Evolutionary conservation across 2,113 vertebrate species (phyloP).

Genomic region (Lepisosteus oculatus): DNA sequence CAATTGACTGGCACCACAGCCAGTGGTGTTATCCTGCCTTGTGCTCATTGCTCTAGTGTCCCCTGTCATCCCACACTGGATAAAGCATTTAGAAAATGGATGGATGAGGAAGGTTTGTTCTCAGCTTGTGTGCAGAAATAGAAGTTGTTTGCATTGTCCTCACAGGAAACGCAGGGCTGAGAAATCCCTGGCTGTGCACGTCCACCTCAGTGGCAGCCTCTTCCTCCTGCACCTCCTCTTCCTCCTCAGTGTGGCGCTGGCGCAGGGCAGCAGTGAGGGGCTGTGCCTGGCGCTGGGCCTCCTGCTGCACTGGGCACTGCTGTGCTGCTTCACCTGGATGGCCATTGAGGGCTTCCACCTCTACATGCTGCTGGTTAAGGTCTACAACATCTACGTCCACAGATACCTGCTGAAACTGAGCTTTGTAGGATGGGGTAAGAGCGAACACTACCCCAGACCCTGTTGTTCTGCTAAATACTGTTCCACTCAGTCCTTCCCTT

Average conservation of each 20-base stretch:
- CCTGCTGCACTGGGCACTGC: slow-evolving; percentile 55
- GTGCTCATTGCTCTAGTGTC: no score
- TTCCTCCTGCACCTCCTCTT: slow-evolving; percentile 76
- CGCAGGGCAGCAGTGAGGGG: accelerated
- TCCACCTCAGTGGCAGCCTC: slow-evolving; percentile 67
- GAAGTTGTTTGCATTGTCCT: slow-evolving; percentile 15
- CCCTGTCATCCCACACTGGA: no score
- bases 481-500: no score
- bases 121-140: slow-evolving; percentile 14
- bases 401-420: slow-evolving; percentile 62
- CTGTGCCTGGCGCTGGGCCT: slow-evolving; percentile 57
- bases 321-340: slow-evolving; percentile 58
- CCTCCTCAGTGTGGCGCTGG: slow-evolving; percentile 47
- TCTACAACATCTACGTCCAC: slow-evolving; percentile 64
- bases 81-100: neutral
- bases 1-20: neutral
- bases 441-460: neutral
- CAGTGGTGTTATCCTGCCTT: no score
- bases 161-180: slow-evolving; percentile 56
- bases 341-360: slow-evolving; percentile 63
- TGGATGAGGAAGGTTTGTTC: neutral
- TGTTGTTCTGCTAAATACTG: no score
- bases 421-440: slow-evolving; percentile 57
- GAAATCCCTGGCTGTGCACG: slow-evolving; percentile 60
- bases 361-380: slow-evolving; percentile 53